Conservation (phyloP, 1,140 invertebrate genomes). For the Aphidius gifuensis region DNA sequence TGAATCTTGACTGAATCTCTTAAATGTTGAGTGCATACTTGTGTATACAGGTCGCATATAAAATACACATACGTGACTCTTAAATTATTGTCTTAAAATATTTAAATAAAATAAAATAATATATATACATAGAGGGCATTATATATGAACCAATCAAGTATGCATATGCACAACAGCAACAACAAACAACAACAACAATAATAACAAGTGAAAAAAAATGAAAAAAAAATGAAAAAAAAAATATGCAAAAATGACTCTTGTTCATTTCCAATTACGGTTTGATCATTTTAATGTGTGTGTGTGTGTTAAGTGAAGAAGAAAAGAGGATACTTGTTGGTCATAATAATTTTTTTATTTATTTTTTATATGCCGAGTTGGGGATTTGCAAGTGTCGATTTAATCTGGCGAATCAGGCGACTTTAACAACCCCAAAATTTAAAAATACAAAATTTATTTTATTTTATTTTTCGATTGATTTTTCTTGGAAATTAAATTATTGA, state of each 20-base stretch:
- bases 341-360: conserved; percentile 23
- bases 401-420: too few species aligned
- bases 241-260: conserved; percentile 35
- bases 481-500: too few species aligned
- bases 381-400: neutral
- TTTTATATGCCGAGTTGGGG: conserved; percentile 6
- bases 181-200: conserved; percentile 2
- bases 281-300: conserved; percentile 32
- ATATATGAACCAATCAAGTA: conserved; percentile 11
- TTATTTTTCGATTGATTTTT: too few species aligned
- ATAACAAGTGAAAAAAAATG: conserved; percentile 18
- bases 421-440: too few species aligned
- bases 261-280: conserved; percentile 43
- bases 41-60: conserved; percentile 5
- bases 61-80: too few species aligned
- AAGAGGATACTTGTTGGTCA: neutral
- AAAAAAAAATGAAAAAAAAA: conserved; percentile 19
- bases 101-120: neutral
- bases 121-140: conserved; percentile 2
- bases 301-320: conserved; percentile 17
- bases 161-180: neutral
- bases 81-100: too few species aligned
- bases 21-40: conserved; percentile 20
- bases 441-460: too few species aligned
- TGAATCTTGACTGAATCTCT: conserved; percentile 1